Percentiles rank a stretch among this genome's conserved stretches.
These are phyloP conservation scores for Callaeas wilsoni DNA, from an alignment of 2,113 vertebrate genomes.

Conservation along the genomic window DNA sequence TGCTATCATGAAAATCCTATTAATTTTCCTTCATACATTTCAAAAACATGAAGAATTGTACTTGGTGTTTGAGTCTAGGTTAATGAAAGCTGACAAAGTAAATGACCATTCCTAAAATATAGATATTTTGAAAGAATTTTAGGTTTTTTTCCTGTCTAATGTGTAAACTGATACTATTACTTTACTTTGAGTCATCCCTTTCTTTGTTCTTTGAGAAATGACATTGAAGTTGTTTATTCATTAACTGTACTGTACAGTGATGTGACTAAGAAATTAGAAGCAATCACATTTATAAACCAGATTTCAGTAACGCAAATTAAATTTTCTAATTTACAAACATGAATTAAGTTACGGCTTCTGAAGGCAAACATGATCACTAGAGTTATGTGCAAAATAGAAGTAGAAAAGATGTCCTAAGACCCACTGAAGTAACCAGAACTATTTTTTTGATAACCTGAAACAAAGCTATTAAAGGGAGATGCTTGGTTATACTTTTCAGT, in stretches of 20 bases:
- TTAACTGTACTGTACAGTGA: neutral
- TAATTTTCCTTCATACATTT: neutral
- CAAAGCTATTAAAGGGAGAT: neutral
- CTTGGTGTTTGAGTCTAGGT: neutral
- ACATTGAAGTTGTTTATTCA: neutral
- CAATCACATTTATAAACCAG: neutral
- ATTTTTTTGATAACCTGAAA: neutral
- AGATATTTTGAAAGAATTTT: neutral
- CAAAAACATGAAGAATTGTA: neutral
- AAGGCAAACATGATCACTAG: neutral
- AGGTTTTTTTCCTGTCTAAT: neutral
- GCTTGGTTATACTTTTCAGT: neutral
- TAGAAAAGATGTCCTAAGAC: neutral
- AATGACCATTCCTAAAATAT: neutral
- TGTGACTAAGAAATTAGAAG: neutral
- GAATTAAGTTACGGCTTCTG: neutral
- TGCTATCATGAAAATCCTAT: neutral
- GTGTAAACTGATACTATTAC: neutral
- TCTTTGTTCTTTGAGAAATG: neutral
- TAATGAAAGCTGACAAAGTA: neutral
- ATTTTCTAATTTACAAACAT: neutral
- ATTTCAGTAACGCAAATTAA: neutral
- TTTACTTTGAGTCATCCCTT: neutral
- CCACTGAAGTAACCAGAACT: neutral
- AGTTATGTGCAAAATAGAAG: neutral